Evolutionary conservation across 2,888 invertebrate species (phyloP), one percentile per base, ranked within the genome.

Genomic region (Hypomecis punctinalis): DNA sequence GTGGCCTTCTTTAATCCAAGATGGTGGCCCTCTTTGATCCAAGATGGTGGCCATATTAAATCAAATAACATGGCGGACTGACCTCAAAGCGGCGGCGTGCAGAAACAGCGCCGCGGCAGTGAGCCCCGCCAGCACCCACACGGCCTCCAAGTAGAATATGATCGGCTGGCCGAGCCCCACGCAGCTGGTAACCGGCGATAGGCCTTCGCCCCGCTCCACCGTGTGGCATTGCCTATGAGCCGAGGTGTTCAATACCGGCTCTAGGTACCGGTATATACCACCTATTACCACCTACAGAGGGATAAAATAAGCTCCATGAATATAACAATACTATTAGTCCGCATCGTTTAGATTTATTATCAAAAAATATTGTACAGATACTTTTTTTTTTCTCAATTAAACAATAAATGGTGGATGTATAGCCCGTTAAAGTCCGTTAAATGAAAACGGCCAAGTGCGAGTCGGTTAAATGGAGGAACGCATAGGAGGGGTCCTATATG

Each of bases 111-210:
- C 92, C 0, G 94, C 90, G 0, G 95, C 94, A 7, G 97, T 96
- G n/a, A 96, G 81, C 0, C 96, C 96, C 5, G 97, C 96, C 54
- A 96, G 89, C 36, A 94, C 81, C 95, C 97, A 98, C 0, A 97
- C 95, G 4, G 94, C 93, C 76, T 96, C 95, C 59, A 97, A 88
- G 81, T 98, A 98, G 88, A 98, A 98, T 82, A 96, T 95, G 63
- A 96, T 94, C 0, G 97, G 96, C 72, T 97, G 96, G 0, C 96
- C 96, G 0, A 96, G 81, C 0, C 97, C 97, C 75, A 96, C 95
- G 82, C 97, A 98, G 78, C 96, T 96, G 69, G 94, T 91, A 0
- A 97, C 94, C 0, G 95, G 94, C 0, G 94, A 78, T 37, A 95
- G 83, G 7, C 91, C 94, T 6, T 93, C 90, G 3, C 96, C 96